Conservation (phyloP, 2,113 vertebrate species). For the Sprattus sprattus region DNA sequence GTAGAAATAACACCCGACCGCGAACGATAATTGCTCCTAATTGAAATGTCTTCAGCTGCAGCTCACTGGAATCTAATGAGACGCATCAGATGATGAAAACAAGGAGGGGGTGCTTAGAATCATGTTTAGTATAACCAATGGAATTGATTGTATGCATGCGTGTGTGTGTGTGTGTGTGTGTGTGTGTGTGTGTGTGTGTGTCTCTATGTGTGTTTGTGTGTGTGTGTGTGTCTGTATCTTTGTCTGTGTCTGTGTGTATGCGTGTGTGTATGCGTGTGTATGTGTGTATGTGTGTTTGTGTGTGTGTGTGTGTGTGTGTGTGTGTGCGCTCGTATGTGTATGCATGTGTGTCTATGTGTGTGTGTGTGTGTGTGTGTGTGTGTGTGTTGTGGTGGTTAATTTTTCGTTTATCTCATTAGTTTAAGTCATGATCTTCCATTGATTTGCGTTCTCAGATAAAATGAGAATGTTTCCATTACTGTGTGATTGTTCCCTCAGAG, state of each 20-base stretch:
- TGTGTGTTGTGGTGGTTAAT: slow-evolving; percentile 3
- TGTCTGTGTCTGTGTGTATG: slow-evolving; percentile 4
- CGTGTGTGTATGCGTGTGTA: background rate
- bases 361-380: background rate
- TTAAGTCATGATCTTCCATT: slow-evolving; percentile 14
- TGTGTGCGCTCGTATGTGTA: slow-evolving; percentile 2
- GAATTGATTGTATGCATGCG: background rate
- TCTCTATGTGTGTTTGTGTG: slow-evolving; percentile 3
- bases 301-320: slow-evolving; percentile 7
- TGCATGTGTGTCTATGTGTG: slow-evolving; percentile 1
- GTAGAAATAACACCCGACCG: slow-evolving; percentile 29
- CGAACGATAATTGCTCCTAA: slow-evolving; percentile 47
- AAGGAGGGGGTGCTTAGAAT: background rate
- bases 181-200: slow-evolving; percentile 19
- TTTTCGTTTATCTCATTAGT: background rate
- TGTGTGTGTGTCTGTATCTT: background rate
- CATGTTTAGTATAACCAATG: background rate
- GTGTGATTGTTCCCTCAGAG: slow-evolving; percentile 63
- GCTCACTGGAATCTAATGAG: slow-evolving; percentile 23
- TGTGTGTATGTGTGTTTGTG: background rate
- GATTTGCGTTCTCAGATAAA: background rate
- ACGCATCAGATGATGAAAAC: background rate
- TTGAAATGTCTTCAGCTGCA: slow-evolving; percentile 40
- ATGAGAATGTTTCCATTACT: slow-evolving; percentile 19
- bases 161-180: slow-evolving; percentile 15